Evolutionary conservation across 1,140 invertebrate genomes (phyloP).

Genomic region (Nebria ingens): DNA sequence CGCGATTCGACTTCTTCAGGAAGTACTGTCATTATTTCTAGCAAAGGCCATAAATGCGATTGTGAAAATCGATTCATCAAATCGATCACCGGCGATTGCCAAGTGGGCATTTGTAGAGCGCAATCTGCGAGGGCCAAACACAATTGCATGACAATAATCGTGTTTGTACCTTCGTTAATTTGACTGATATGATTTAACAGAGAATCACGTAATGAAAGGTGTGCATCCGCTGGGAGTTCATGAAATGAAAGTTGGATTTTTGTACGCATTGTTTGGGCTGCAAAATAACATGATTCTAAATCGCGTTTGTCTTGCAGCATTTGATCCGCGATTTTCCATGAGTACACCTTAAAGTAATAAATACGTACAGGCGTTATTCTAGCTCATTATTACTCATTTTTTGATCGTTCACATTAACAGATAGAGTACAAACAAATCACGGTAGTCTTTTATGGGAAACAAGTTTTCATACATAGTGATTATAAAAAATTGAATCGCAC

Average conservation of each 20-base stretch:
- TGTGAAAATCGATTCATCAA: slow-evolving; percentile 63
- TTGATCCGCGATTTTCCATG: slow-evolving; percentile 92
- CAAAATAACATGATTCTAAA: slow-evolving; percentile 91
- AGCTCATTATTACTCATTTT: too few relatives aligned
- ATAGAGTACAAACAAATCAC: too few relatives aligned
- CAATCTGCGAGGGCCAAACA: slow-evolving; percentile 88
- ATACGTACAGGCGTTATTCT: too few relatives aligned
- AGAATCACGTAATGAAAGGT: slow-evolving; percentile 81
- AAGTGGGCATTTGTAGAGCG: slow-evolving; percentile 85
- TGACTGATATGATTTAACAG: slow-evolving; percentile 80
- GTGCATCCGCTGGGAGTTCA: slow-evolving; percentile 79
- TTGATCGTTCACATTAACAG: too few relatives aligned
- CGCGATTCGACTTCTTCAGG: slow-evolving; percentile 91
- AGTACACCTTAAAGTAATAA: too few relatives aligned
- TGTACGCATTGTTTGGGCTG: slow-evolving; percentile 92
- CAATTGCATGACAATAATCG: slow-evolving; percentile 82
- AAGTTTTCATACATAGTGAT: not conserved
- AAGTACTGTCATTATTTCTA: slow-evolving; percentile 87
- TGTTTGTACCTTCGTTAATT: slow-evolving; percentile 70
- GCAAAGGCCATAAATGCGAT: slow-evolving; percentile 62
- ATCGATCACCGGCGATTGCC: slow-evolving; percentile 82
- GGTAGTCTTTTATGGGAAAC: too few relatives aligned
- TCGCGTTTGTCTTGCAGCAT: slow-evolving; percentile 77
- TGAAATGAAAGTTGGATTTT: slow-evolving; percentile 91
- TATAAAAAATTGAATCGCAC: too few relatives aligned